Base-by-base conservation (phyloP, 2,113 vertebrate species). In the Serilophus lunatus region DNA sequence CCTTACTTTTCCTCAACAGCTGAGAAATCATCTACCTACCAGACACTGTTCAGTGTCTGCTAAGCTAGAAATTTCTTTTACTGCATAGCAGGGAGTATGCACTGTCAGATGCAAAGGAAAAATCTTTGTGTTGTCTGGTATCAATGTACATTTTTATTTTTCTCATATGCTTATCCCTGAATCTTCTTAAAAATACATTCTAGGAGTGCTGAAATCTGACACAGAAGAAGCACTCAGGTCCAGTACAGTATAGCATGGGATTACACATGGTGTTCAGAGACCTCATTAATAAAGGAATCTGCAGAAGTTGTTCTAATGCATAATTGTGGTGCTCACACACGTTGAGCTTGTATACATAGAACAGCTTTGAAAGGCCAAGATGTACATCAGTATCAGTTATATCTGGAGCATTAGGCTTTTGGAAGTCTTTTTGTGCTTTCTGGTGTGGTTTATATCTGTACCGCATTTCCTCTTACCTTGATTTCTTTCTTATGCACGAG, bases 241-340 rank as follows among this genome's bases (percentile, higher is more conserved):
- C 45, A 23, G 18, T 28, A 19, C 9, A 24, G 16, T 59, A 4
- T 36, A 45, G 45, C 4, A 6, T 5, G 8, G 33, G 14, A 51
- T 69, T 75, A 23, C 17, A 31, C 28, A 6, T 26, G 5, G 18
- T 31, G 9, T 59, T 82, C 47, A 59, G 66, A 76, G 65, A 31
- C 23, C 6, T 51, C 25, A 4, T 35, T 36, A 54, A 42, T 40
- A 54, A 63, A 35, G 49, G 13, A 44, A 7, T 45, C 71, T 56
- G 33, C 2, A 4, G 9, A 63, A 47, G 35, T 14, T 35, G 15
- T 47, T 42, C 40, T 68, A 29, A 2, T 1, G 0, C 36, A 2
- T 40, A 42, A 25, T 56, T 60, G 36, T 56, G 28, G 51, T 57
- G n/a, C 54, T 75, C 23, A 4, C 5, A 10, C 15, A 2, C 25